phyloP scores from a whole-genome alignment of 1,140 invertebrate species.

The Philaenus spumarius region DNA sequence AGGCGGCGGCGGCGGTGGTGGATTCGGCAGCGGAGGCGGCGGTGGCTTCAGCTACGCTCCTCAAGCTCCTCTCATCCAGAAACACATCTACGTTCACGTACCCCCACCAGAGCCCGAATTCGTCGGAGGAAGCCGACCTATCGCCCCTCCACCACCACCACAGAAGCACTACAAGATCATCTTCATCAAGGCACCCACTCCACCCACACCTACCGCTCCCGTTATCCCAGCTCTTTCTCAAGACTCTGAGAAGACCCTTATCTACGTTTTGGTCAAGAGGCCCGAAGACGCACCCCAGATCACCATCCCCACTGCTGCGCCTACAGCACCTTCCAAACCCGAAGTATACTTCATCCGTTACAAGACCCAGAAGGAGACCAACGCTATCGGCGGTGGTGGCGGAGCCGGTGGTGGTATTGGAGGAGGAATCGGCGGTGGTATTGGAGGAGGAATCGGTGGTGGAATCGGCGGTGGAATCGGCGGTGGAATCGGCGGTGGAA shows the following conservation, averaged over 20 bases:
- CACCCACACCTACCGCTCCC: conserved; percentile 63
- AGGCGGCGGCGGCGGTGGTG: no score
- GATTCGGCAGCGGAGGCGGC: conserved; percentile 31
- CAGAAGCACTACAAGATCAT: conserved; percentile 85
- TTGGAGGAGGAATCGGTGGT: conserved; percentile 36
- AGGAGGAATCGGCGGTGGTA: conserved; percentile 33
- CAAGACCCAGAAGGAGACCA: conserved; percentile 62
- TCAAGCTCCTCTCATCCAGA: conserved; percentile 51
- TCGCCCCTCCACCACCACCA: conserved; percentile 49
- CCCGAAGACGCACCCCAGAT: conserved; percentile 73
- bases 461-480: conserved; percentile 36
- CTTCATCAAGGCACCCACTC: conserved; percentile 80
- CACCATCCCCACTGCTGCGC: conserved; percentile 61
- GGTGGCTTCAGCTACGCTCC: conserved; percentile 35
- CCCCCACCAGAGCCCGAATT: conserved; percentile 64
- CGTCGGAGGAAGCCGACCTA: conserved; percentile 48
- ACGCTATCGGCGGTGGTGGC: conserved; percentile 29
- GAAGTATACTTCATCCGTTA: conserved; percentile 85
- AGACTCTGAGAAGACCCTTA: conserved; percentile 81
- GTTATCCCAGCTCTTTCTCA: conserved; percentile 63
- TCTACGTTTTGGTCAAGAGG: conserved; percentile 82
- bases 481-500: conserved; percentile 32
- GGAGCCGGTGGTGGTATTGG: conserved; percentile 38
- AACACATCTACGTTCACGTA: conserved; percentile 76
- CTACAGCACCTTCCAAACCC: conserved; percentile 74